Conservation (phyloP, 2,888 invertebrate species). For the Furcula furcula region DNA sequence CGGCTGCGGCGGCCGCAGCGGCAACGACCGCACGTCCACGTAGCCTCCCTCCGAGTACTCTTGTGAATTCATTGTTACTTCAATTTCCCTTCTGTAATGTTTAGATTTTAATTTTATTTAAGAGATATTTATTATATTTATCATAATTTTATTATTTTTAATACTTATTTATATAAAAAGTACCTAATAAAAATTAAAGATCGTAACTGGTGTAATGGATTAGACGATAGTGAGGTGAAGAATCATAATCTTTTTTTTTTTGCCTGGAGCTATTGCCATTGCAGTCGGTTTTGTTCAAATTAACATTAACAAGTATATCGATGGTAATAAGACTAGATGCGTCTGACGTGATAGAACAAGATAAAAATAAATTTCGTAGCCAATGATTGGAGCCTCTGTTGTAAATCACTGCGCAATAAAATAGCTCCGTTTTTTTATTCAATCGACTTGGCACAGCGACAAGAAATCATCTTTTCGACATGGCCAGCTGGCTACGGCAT, state of each 20-base stretch:
- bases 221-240: too few relatives aligned
- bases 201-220: neutral
- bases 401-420: constrained; percentile 63
- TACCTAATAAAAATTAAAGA: neutral
- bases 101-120: constrained; percentile 1
- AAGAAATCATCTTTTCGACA: constrained; percentile 60
- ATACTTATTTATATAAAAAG: constrained; percentile 1
- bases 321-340: too few relatives aligned
- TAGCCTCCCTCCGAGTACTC: constrained; percentile 57
- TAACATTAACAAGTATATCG: too few relatives aligned
- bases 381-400: constrained; percentile 35
- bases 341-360: constrained; percentile 13
- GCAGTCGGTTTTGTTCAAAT: too few relatives aligned
- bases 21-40: constrained; percentile 65
- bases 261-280: too few relatives aligned
- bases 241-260: too few relatives aligned
- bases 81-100: neutral
- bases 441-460: constrained; percentile 67
- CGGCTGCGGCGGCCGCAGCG: constrained; percentile 73
- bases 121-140: neutral
- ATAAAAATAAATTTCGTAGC: constrained; percentile 47
- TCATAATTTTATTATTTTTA: neutral
- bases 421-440: constrained; percentile 58
- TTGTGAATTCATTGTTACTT: constrained; percentile 29
- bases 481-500: constrained; percentile 21